Evolutionary conservation across 2,113 vertebrate species (phyloP), one percentile per base, ranked within the genome.

Genomic region (Numida meleagris): DNA sequence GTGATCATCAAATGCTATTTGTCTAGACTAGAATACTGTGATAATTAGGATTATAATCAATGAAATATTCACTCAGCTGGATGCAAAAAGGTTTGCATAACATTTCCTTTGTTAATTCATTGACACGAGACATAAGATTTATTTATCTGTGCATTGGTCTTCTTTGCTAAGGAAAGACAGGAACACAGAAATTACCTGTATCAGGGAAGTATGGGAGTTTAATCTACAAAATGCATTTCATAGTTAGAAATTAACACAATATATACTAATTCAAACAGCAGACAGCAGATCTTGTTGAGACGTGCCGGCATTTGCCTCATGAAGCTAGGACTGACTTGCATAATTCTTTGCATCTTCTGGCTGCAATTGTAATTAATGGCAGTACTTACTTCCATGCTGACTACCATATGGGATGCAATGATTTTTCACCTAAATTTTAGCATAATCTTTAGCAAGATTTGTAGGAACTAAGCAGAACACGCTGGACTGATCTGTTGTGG

Each of bases 11-110:
- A 63, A 59, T 7, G 38, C 38, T 57, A 38, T 59, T 81, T 8
- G 83, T 45, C 71, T 80, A 46, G 72, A 66, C 36, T 80, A 74
- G 72, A 93, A 74, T 51, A 59, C 20, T 12, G 62, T 27, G 40
- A 72, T 84, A 90, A 81, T 83, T 72, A 75, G 11, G 5, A 68
- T 68, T 33, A 63, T 80, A 95, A 89, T 67, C 88, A 94, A 95
- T 74, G 53, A 21, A 91, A 71, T 63, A 59, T 62, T 66, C 55
- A 76, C 67, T 77, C 59, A 88, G 82, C 16, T 83, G 51, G 84
- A 74, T 77, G 75, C 21, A 91, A 57, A 58, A 65, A 12, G 12
- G 31, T 86, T 93, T 92, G 72, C 18, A 51, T 12, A 75, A 45
- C 16, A 82, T 62, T 89, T 88, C 42, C 66, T 84, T 78, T 73